phyloP scores from a whole-genome alignment of 2,113 vertebrate genomes.

The Chrysochloris asiatica region DNA sequence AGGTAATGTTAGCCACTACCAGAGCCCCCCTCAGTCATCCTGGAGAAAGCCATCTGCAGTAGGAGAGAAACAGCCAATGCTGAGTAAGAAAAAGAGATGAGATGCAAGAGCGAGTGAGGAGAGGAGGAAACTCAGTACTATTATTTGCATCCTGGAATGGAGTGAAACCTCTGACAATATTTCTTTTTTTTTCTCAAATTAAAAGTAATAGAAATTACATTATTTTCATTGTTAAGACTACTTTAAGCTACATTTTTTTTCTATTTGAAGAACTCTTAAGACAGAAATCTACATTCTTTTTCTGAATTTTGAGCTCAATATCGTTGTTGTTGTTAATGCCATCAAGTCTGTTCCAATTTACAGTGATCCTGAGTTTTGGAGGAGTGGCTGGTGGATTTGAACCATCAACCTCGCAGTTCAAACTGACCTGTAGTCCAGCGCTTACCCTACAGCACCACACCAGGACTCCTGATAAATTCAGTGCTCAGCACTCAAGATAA shows the following conservation, averaged over 20 bases:
- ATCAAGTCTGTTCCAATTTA: too few relatives aligned
- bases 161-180: background rate
- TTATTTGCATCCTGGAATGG: background rate
- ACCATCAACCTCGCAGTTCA: too few relatives aligned
- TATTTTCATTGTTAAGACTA: background rate
- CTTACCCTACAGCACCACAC: too few relatives aligned
- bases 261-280: background rate
- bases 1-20: background rate
- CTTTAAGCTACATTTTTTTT: slow-evolving; percentile 1
- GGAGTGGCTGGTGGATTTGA: too few relatives aligned
- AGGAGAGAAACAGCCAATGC: background rate
- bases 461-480: too few relatives aligned
- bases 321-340: too few relatives aligned
- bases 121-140: background rate
- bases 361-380: too few relatives aligned
- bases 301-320: too few relatives aligned
- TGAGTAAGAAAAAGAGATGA: background rate
- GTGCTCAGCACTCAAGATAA: background rate
- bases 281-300: background rate
- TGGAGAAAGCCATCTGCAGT: background rate
- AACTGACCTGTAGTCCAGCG: too few relatives aligned
- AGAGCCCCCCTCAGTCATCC: background rate
- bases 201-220: slow-evolving; percentile 15
- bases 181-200: background rate
- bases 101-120: background rate